Base-by-base conservation (phyloP, 2,888 invertebrate species). In the Chloroclysta siterata region DNA sequence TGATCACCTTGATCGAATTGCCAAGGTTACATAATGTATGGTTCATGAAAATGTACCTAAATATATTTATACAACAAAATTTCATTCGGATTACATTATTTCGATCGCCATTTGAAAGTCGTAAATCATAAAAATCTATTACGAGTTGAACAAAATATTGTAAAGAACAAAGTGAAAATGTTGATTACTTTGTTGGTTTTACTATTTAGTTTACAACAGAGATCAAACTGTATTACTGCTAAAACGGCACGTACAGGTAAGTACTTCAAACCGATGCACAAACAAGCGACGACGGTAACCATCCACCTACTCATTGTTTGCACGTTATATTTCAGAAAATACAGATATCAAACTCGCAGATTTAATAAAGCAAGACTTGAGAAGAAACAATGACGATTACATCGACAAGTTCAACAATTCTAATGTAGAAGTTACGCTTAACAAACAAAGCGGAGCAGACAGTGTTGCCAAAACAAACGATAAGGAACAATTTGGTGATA, bases 361-460 rank as follows among this genome's bases (percentile, higher is more conserved):
- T 14, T 53, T 65, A 5, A 73, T 87, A 17, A 83, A 78, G 64
- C 55, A 76, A 4, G 71, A 80, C 42, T 70, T 88, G 8, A 75
- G 76, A 17, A 75, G 68, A 7, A 81, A 85, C 65, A 87, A 88
- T 53, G 86, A 88, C 29, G 87, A 88, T 60, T 86, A 85, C 66
- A 60, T 56, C 3, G 77, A 79, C n/a, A 53, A 52, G 17, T n/a
- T 14, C 8, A n/a, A 57, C 13, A 52, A 28, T 13, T 22, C 60
- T 11, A 60, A 46, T 2, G 2, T 14, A 8, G 29, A n/a, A 14
- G n/a, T 39, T 10, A 44, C 3, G 39, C 7, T 46, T 42, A 60
- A 54, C 50, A 54, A 60, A 11, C 53, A 42, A 33, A 60, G 53
- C 36, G 60, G 42, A n/a, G 33, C 41, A 2, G 41, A 15, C n/a